Evolutionary conservation across 2,113 vertebrate genomes (phyloP).

Genomic region (Cisticola juncidis): DNA sequence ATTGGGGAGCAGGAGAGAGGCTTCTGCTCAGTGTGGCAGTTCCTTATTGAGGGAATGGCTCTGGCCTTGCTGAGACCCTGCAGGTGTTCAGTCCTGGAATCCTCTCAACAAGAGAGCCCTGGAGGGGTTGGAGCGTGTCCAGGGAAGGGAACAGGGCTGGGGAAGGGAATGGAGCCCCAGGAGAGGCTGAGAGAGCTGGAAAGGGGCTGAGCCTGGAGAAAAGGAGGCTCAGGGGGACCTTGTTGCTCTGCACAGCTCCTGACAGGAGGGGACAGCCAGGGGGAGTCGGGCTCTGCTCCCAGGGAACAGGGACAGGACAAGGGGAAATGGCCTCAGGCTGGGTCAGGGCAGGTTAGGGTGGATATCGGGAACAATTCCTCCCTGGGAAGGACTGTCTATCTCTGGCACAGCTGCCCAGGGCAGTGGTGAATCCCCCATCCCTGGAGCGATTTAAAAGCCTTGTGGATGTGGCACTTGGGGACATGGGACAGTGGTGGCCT

Average conservation of each 20-base stretch:
- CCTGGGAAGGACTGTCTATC: not conserved
- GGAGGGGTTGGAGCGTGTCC: not conserved
- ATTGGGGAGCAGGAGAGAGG: not conserved
- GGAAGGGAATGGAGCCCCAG: not conserved
- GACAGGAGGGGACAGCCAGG: not conserved
- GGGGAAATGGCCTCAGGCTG: not conserved
- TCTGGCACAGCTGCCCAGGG: not conserved
- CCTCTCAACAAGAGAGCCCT: accelerated
- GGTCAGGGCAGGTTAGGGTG: not conserved
- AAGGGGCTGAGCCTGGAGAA: not conserved
- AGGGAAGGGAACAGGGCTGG: not conserved
- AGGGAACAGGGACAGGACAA: not conserved
- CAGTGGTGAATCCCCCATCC: not conserved
- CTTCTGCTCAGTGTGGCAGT: not conserved
- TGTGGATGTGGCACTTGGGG: not conserved
- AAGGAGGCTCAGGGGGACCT: not conserved
- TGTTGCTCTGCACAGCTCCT: not conserved
- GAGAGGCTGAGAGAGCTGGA: not conserved
- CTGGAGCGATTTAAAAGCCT: accelerated
- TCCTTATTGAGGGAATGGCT: not conserved
- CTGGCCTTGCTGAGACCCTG: not conserved
- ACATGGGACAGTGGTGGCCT: not conserved
- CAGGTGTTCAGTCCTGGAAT: not conserved
- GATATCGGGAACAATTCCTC: accelerated
- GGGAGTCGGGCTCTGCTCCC: not conserved